These are phyloP conservation scores for Melanotaenia boesemani DNA, from an alignment of 2,797 vertebrate genomes.

Conservation along the genomic window DNA sequence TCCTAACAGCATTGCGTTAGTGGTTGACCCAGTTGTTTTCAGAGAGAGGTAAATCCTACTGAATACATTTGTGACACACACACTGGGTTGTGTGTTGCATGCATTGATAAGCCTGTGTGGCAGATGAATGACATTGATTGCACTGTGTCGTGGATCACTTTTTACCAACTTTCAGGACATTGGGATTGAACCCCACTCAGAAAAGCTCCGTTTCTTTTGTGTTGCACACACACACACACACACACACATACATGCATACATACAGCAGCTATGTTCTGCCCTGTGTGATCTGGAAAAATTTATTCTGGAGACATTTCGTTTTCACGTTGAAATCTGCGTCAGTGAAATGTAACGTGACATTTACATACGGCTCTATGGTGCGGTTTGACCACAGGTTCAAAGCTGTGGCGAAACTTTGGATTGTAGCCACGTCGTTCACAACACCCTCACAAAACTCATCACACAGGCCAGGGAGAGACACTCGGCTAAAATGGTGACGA, in stretches of 20 bases:
- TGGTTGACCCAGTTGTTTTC: conserved; percentile 60
- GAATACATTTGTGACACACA: conserved; percentile 38
- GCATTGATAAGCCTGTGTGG: conserved; percentile 36
- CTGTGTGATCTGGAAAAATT: not conserved
- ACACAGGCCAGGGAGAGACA: not conserved
- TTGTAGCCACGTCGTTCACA: not conserved
- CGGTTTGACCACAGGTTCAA: not conserved
- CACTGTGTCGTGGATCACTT: conserved; percentile 14
- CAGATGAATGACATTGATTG: conserved; percentile 41
- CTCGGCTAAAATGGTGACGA: not conserved
- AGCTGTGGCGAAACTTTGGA: not conserved
- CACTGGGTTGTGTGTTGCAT: conserved; percentile 30
- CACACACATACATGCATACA: no score
- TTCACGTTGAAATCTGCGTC: not conserved
- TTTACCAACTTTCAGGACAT: conserved; percentile 3
- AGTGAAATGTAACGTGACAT: no score
- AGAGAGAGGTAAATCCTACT: conserved; percentile 56
- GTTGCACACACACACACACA: not conserved
- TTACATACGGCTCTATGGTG: not conserved
- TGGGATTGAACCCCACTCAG: conserved; percentile 16
- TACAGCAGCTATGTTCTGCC: no score
- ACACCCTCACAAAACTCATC: not conserved
- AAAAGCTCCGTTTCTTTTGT: conserved; percentile 37
- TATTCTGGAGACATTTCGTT: not conserved
- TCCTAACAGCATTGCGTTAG: conserved; percentile 33